phyloP scores from a whole-genome alignment of 2,113 vertebrate genomes.

The Anas platyrhynchos region DNA sequence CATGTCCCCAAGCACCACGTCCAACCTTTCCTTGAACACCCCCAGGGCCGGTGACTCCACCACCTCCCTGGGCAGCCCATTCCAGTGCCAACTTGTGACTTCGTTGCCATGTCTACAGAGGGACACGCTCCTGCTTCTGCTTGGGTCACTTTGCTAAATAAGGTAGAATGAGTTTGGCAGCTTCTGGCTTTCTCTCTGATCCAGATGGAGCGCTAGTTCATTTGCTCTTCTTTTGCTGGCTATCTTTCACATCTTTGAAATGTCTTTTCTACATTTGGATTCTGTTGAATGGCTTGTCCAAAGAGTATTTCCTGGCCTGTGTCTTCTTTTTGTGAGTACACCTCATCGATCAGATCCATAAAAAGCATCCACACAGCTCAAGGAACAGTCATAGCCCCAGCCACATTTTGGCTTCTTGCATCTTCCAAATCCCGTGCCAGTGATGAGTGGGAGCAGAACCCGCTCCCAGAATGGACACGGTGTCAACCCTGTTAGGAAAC shows the following conservation, averaged over 20 bases:
- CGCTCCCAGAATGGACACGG: fast-evolving
- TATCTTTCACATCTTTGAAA: background rate
- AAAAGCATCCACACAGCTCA: background rate
- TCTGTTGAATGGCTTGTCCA: fast-evolving
- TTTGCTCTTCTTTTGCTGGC: background rate
- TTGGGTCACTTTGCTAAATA: background rate
- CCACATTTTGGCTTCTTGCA: background rate
- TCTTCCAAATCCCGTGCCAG: background rate
- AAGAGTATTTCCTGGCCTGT: background rate
- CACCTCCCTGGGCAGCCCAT: no score
- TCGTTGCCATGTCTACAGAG: background rate
- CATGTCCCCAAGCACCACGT: no score
- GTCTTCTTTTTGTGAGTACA: background rate
- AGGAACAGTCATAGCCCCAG: background rate
- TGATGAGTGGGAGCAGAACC: background rate
- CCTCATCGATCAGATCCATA: background rate
- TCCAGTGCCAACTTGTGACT: background rate
- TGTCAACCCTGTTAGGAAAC: background rate
- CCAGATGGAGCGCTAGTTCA: background rate
- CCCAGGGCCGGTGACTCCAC: no score
- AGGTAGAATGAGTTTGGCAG: background rate
- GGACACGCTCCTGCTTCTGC: fast-evolving
- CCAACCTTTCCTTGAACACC: no score
- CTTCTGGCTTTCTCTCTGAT: background rate
- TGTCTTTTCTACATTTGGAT: background rate